Percentiles rank a stretch among this genome's conserved stretches.
phyloP scores from a whole-genome alignment of 1,140 invertebrate genomes.

The Heliconius eleuchia region DNA sequence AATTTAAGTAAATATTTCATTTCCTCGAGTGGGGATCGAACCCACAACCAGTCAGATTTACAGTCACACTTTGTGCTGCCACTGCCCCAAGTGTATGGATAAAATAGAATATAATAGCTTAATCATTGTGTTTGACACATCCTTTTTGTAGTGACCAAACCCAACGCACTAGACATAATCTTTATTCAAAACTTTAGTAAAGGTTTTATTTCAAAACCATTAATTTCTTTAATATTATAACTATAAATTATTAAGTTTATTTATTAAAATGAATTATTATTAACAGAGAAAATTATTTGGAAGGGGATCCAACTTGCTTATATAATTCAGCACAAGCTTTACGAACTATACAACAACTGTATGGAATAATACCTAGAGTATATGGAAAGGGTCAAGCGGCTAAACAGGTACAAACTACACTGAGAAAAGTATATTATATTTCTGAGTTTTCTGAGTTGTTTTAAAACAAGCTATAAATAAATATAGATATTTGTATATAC shows the following conservation, averaged over 20 bases:
- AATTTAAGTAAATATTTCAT: too few species aligned
- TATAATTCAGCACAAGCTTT: conserved; percentile 95
- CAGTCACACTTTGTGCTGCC: too few species aligned
- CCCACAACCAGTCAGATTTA: too few species aligned
- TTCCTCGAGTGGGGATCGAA: too few species aligned
- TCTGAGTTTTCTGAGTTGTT: too few species aligned
- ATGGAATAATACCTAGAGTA: conserved; percentile 94
- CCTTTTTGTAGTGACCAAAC: too few species aligned
- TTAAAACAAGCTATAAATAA: too few species aligned
- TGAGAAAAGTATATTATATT: too few species aligned
- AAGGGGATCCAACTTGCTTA: conserved; percentile 93
- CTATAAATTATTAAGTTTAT: not conserved
- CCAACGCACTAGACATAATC: too few species aligned
- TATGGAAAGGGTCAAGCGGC: conserved; percentile 95
- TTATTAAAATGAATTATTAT: not conserved
- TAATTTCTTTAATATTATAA: not conserved
- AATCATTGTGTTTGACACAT: not conserved
- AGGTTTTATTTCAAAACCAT: too few species aligned
- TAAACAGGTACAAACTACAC: conserved; percentile 81
- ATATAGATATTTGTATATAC: not conserved
- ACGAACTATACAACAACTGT: conserved; percentile 92
- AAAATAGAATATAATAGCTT: not conserved
- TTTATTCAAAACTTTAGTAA: too few species aligned
- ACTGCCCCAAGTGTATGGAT: too few species aligned
- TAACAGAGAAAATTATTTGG: conserved; percentile 89